phyloP scores from a whole-genome alignment of 2,113 vertebrate genomes.

The Tautogolabrus adspersus region DNA sequence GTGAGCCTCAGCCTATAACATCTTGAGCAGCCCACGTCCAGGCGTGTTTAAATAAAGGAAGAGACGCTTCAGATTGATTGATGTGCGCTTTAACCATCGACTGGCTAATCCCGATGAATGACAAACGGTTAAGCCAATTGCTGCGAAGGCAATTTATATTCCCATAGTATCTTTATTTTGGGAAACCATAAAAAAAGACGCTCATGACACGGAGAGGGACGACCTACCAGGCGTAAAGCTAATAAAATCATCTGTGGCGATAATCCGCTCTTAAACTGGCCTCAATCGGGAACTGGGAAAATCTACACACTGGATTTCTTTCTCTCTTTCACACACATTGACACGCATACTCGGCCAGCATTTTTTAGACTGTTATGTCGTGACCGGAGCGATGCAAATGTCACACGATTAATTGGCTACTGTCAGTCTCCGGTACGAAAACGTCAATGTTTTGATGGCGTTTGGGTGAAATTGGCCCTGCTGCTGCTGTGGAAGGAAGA shows the following conservation, averaged over 20 bases:
- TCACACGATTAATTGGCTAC: conserved; percentile 64
- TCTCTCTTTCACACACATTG: neutral
- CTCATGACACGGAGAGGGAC: conserved; percentile 65
- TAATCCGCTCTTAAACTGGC: conserved; percentile 55
- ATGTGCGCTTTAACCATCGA: conserved; percentile 80
- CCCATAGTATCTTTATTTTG: conserved; percentile 78
- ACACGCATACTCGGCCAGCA: conserved; percentile 42
- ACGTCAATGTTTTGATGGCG: conserved; percentile 65
- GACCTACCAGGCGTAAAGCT: conserved; percentile 66
- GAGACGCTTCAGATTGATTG: conserved; percentile 73
- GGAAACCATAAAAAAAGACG: conserved; percentile 61
- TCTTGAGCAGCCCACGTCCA: conserved; percentile 58
- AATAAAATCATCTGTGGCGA: conserved; percentile 62
- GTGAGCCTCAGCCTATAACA: conserved; percentile 57
- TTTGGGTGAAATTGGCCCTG: conserved; percentile 53
- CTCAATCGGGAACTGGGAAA: conserved; percentile 45
- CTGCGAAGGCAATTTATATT: conserved; percentile 71
- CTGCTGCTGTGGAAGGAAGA: conserved; percentile 15
- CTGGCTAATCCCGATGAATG: conserved; percentile 78
- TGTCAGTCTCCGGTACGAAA: conserved; percentile 52
- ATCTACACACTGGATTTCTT: conserved; percentile 23
- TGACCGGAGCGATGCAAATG: conserved; percentile 80
- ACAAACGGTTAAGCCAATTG: conserved; percentile 82
- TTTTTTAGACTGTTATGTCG: conserved; percentile 66
- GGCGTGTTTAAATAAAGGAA: conserved; percentile 58